Percentiles rank a stretch among this genome's conserved stretches.
Conservation (phyloP, 1,140 invertebrate species). For the Leptopilina boulardi region DNA sequence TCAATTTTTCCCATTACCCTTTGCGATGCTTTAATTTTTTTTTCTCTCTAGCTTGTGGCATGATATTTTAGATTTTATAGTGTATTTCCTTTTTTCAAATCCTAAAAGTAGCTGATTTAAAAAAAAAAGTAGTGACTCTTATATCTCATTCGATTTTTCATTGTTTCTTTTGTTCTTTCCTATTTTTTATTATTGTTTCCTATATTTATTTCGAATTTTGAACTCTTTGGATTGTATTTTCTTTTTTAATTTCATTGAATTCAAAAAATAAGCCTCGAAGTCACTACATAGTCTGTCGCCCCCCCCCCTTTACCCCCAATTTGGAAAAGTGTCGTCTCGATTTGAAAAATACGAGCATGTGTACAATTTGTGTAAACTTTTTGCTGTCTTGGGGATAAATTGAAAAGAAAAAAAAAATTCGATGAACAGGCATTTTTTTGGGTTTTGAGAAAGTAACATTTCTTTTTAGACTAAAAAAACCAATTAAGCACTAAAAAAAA, state of each 20-base stretch:
- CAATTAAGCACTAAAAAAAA: too few relatives aligned
- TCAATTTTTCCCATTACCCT: too few relatives aligned
- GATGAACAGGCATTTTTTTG: too few relatives aligned
- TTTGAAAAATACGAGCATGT: slow-evolving; percentile 6
- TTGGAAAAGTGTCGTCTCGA: not conserved
- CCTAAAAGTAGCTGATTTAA: not conserved
- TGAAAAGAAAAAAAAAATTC: not conserved
- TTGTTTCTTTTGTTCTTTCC: not conserved
- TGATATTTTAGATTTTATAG: not conserved
- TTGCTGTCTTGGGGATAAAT: not conserved
- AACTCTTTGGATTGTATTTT: not conserved
- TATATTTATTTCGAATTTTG: not conserved
- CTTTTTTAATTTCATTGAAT: not conserved
- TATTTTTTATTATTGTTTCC: not conserved
- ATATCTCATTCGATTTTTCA: not conserved
- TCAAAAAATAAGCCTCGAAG: not conserved
- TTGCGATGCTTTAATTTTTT: too few relatives aligned
- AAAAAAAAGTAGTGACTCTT: not conserved
- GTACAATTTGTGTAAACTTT: slow-evolving; percentile 11
- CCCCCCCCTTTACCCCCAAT: too few relatives aligned
- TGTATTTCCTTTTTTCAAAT: not conserved
- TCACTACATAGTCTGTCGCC: not conserved
- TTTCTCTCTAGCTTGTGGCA: not conserved
- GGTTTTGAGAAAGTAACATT: too few relatives aligned
- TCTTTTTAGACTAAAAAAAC: too few relatives aligned